Evolutionary conservation across 2,797 vertebrate genomes (phyloP), one percentile per base, ranked within the genome.

Genomic region (Harpagifer antarcticus): DNA sequence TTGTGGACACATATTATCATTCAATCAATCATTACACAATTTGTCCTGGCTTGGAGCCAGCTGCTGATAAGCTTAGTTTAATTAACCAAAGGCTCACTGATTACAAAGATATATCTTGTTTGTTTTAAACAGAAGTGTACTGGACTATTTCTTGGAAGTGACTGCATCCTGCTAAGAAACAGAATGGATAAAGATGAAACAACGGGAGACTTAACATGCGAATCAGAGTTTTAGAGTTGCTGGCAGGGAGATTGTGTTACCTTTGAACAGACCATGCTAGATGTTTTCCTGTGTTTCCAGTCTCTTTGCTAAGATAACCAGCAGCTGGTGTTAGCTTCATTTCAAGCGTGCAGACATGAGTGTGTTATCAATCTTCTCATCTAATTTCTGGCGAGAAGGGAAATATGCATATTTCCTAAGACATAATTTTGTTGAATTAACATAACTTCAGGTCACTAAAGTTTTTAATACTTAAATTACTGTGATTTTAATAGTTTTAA

Each of bases 31-130:
- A 37, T 37, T 8, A 37, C 33, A 37, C 33, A 37, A 37, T 37
- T 48, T 8, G 23, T 56, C 17, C 20, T 23, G 16, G 1, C 1
- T 37, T 53, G 19, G 23, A 71, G 50, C 14, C 17, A 45, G 27
- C n/a, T 40, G 19, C 19, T 56, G 33, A 64, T 57, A 54, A 54
- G 31, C 19, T 56, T 49, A 68, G 17, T n/a, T 56, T 40, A 64
- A 19, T 56, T 40, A 64, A 19, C 60, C 43, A 64, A 62, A 57
- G 33, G 43, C 31, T 40, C 15, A 50, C 0, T 40, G 17, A 50
- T 3, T 11, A 71, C 33, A n/a, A 59, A 15, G 19, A 31, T 54
- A 17, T 13, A 27, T 27, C 1, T 54, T 27, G 20, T 44, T 66
- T 55, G 40, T 44, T n/a, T 17, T 31, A 54, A 33, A 45, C 50